Percentiles rank a stretch among this genome's conserved stretches.
Conservation (phyloP, 2,888 invertebrate genomes). For the Beris morrisii region DNA sequence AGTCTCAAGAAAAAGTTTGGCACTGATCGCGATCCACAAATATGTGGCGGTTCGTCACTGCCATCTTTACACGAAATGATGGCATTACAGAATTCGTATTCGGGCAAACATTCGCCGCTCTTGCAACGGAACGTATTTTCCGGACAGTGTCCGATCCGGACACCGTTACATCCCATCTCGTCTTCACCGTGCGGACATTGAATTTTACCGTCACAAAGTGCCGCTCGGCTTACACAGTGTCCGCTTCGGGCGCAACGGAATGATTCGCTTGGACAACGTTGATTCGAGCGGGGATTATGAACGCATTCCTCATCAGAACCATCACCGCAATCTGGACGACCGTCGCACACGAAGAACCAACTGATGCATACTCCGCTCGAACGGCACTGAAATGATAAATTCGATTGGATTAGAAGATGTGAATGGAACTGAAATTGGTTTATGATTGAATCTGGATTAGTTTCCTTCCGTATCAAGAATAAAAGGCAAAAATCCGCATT, state of each 20-base stretch:
- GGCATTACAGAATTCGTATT: slow-evolving; percentile 90
- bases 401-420: neutral
- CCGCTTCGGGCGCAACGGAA: slow-evolving; percentile 70
- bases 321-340: slow-evolving; percentile 77
- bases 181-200: slow-evolving; percentile 80
- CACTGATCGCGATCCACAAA: slow-evolving; percentile 63
- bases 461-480: neutral
- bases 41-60: slow-evolving; percentile 84
- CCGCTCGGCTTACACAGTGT: slow-evolving; percentile 75
- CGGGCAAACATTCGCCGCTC: slow-evolving; percentile 85
- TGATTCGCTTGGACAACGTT: slow-evolving; percentile 69
- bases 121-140: slow-evolving; percentile 81
- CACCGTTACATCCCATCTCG: slow-evolving; percentile 67
- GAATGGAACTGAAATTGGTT: neutral
- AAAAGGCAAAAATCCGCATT: neutral
- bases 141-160: slow-evolving; percentile 68
- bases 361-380: slow-evolving; percentile 85
- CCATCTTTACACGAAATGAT: slow-evolving; percentile 83
- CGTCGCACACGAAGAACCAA: slow-evolving; percentile 91
- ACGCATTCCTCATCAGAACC: slow-evolving; percentile 85
- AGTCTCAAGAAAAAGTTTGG: slow-evolving; percentile 54
- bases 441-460: neutral
- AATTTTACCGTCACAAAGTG: slow-evolving; percentile 76
- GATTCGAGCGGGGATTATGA: slow-evolving; percentile 54
- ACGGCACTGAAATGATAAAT: slow-evolving; percentile 66